Evolutionary conservation across 2,113 vertebrate species (phyloP).

Genomic region (Malurus elegans): DNA sequence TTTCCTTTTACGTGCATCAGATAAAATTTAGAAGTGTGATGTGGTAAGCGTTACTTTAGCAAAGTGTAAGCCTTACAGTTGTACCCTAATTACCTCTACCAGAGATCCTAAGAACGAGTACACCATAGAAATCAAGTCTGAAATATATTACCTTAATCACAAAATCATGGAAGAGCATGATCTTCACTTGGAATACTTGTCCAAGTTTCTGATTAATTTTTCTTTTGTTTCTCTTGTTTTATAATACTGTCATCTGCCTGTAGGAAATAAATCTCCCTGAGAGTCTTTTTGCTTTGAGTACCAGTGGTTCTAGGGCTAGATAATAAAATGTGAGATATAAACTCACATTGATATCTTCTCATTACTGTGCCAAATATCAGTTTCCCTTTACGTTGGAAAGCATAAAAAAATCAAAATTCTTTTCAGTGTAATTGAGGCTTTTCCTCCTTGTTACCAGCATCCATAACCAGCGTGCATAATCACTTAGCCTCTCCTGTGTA

Average conservation of each 20-base stretch:
- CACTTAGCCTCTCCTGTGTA: background rate
- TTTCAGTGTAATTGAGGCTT: background rate
- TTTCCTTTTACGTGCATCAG: background rate
- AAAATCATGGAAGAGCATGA: background rate
- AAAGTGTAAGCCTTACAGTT: background rate
- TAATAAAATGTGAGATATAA: too few species aligned
- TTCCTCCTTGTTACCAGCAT: background rate
- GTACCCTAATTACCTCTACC: background rate
- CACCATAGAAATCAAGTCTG: background rate
- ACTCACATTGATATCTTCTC: background rate
- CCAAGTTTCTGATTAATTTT: background rate
- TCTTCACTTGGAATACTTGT: background rate
- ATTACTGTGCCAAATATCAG: background rate
- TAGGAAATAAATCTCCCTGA: background rate
- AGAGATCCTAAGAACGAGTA: background rate
- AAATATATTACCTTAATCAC: background rate
- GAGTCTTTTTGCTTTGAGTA: background rate
- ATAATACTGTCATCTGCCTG: background rate
- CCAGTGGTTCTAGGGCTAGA: background rate
- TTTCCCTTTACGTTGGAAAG: background rate
- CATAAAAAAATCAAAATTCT: background rate
- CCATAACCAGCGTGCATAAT: background rate
- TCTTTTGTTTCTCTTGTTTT: background rate
- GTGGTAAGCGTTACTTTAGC: background rate
- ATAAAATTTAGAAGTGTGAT: background rate